Evolutionary conservation across 1,140 invertebrate species (phyloP), one percentile per base, ranked within the genome.

Genomic region (Gryon sp.): DNA sequence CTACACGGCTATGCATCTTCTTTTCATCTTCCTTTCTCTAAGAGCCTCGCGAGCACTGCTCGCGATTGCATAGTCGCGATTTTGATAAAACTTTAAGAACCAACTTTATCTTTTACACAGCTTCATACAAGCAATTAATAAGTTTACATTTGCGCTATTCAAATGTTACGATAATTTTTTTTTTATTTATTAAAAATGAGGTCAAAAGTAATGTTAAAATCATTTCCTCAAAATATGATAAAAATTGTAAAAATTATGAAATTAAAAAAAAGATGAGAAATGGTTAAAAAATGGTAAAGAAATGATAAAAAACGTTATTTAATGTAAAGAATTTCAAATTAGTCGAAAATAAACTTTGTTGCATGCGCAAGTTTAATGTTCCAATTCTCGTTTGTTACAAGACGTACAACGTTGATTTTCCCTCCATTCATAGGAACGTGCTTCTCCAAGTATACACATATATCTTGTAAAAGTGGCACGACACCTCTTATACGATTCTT

Each of bases 21-120:
- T 55, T 74, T 63, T 72, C 52, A 55, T 63, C 63, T 57, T 62
- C 66, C 59, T 75, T 66, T 59, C 63, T 63, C 66, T 36, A 30
- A 28, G 34, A 41, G 15, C n/a, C n/a, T n/a, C n/a, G n/a, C n/a
- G n/a, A n/a, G 19, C 4, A 22, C 19, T 12, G n/a, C 24, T 52
- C 45, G 12, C 11, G 26, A 45, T 43, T 28, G 28, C 19, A n/a
- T n/a, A 46, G 20, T 46, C 15, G 32, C 15, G 16, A 52, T 32
- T 52, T 52, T 22, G 20, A 52, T 65, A 62, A 24, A 20, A 14
- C 20, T 20, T 34, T n/a, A n/a, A n/a, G n/a, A n/a, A n/a, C n/a
- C n/a, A n/a, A n/a, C n/a, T n/a, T n/a, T n/a, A n/a, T n/a, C n/a
- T n/a, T n/a, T n/a, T n/a, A n/a, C n/a, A n/a, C n/a, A n/a, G n/a